phyloP scores from a whole-genome alignment of 2,113 vertebrate genomes.

The Myotis davidii region DNA sequence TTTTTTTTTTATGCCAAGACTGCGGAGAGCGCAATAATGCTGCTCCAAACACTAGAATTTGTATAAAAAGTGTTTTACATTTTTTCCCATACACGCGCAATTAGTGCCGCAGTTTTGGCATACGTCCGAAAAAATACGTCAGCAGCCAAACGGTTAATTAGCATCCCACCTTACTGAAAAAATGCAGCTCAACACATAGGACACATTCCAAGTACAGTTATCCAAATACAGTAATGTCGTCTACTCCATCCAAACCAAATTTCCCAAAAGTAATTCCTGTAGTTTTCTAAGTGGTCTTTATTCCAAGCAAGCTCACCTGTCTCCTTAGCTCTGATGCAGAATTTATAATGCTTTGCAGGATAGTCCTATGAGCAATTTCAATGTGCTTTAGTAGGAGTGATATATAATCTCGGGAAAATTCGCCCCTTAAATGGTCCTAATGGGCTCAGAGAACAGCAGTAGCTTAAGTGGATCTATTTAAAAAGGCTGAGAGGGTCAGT shows the following conservation, averaged over 20 bases:
- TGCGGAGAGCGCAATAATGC: too few relatives aligned
- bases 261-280: constrained; percentile 50
- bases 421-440: constrained; percentile 76
- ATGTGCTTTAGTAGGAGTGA: constrained; percentile 70
- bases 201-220: constrained; percentile 18
- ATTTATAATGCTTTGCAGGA: constrained; percentile 67
- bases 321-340: constrained; percentile 56
- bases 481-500: constrained; percentile 77
- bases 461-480: constrained; percentile 77
- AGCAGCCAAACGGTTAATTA: too few relatives aligned
- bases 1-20: too few relatives aligned
- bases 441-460: constrained; percentile 75
- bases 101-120: too few relatives aligned
- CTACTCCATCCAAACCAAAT: constrained; percentile 46
- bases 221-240: constrained; percentile 28
- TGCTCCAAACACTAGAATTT: too few relatives aligned
- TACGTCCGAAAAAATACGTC: too few relatives aligned
- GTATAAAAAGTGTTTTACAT: too few relatives aligned
- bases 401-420: constrained; percentile 78
- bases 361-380: constrained; percentile 70
- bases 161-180: background rate
- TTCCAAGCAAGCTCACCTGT: constrained; percentile 62
- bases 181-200: constrained; percentile 17
- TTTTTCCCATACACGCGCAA: too few relatives aligned
- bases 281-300: constrained; percentile 49